These are phyloP conservation scores for Eudasyphora cyanicolor DNA, from an alignment of 2,888 invertebrate genomes.

Conservation along the genomic window DNA sequence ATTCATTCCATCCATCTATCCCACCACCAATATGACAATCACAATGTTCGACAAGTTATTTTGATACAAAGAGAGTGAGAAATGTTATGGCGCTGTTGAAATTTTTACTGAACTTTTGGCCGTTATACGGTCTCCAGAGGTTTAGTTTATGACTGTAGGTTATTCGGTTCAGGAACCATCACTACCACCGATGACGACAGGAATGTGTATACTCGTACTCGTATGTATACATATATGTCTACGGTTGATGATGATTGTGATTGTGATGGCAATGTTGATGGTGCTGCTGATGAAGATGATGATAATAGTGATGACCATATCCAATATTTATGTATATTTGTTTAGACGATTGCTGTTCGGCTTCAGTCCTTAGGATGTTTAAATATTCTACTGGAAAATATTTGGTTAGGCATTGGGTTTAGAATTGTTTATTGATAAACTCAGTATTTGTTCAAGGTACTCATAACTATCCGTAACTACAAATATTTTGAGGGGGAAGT, in stretches of 20 bases:
- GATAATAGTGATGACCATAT: too few species aligned
- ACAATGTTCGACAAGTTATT: not conserved
- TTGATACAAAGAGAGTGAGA: not conserved
- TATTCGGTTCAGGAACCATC: not conserved
- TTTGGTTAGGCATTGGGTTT: not conserved
- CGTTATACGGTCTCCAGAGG: not conserved
- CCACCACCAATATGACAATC: not conserved
- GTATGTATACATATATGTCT: not conserved
- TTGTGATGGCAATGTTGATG: too few species aligned
- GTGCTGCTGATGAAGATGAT: too few species aligned
- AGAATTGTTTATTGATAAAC: not conserved
- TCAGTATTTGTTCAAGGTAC: not conserved
- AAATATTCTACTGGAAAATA: not conserved
- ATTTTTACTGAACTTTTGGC: not conserved
- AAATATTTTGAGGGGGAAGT: too few species aligned
- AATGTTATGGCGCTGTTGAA: not conserved
- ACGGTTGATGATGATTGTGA: not conserved
- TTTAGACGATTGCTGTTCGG: not conserved
- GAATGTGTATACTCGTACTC: too few species aligned
- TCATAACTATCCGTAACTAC: not conserved
- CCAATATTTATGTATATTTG: not conserved
- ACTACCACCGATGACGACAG: too few species aligned
- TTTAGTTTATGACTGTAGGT: not conserved
- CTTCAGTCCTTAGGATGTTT: too few species aligned
- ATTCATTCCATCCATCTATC: not conserved